These are phyloP conservation scores for Porites divaricata DNA, from an alignment of 92 coral and sea anemone species.

Conservation along the genomic window DNA sequence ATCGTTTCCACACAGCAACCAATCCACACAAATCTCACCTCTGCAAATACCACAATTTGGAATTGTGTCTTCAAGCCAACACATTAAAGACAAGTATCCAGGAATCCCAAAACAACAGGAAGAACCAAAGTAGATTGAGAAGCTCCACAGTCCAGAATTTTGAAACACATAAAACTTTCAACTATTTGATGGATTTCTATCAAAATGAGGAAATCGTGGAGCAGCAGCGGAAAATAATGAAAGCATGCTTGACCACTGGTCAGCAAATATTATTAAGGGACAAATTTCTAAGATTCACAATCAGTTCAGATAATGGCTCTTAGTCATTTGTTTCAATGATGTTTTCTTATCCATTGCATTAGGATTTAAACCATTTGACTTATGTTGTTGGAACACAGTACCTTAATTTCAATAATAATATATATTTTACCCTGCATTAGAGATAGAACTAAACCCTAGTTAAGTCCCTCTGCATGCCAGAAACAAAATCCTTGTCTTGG, in stretches of 20 bases:
- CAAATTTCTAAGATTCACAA: neutral
- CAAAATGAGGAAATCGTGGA: slow-evolving; percentile 40
- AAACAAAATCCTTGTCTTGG: no score
- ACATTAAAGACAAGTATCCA: slow-evolving; percentile 37
- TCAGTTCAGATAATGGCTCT: neutral
- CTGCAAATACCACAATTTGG: slow-evolving; percentile 46
- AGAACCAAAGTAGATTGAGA: slow-evolving; percentile 30
- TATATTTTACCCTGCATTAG: no score
- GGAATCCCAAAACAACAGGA: slow-evolving; percentile 46
- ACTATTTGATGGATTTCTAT: slow-evolving; percentile 52
- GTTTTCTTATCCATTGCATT: no score
- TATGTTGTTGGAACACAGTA: no score
- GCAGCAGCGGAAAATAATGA: slow-evolving; percentile 8
- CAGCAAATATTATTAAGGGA: neutral
- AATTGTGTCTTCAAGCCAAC: slow-evolving; percentile 28
- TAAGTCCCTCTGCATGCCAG: no score
- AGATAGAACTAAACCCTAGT: no score
- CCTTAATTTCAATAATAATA: no score
- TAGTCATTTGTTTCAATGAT: no score
- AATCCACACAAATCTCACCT: slow-evolving; percentile 51
- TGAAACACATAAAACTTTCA: slow-evolving; percentile 24
- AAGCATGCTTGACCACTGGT: neutral
- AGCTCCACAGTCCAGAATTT: slow-evolving; percentile 40
- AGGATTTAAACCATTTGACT: no score
- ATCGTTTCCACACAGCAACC: slow-evolving; percentile 45